These are phyloP conservation scores for Lysiphlebus fabarum DNA, from an alignment of 1,140 invertebrate genomes.

Conservation along the genomic window DNA sequence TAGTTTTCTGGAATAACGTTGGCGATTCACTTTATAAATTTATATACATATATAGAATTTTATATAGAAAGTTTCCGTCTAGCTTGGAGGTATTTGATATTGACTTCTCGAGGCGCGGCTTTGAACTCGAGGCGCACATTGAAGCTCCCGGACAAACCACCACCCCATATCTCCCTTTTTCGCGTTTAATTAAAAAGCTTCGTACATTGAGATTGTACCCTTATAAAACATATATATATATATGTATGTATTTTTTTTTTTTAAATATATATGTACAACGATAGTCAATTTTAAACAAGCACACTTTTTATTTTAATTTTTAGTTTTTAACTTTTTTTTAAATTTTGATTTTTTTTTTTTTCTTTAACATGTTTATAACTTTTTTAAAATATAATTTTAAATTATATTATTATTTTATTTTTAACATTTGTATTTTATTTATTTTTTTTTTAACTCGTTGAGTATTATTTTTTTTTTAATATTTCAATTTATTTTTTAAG, in stretches of 20 bases:
- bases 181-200: conserved; percentile 55
- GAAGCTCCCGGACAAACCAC: conserved; percentile 6
- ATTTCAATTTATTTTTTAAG: too few relatives aligned
- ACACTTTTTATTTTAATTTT: background rate
- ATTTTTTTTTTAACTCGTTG: too few relatives aligned
- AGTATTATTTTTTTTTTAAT: too few relatives aligned
- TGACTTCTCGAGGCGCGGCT: conserved; percentile 53
- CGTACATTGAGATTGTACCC: conserved; percentile 27
- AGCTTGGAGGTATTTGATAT: conserved; percentile 56
- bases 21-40: conserved; percentile 7
- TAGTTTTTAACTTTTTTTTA: background rate
- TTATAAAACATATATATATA: conserved; percentile 4
- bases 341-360: background rate
- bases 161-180: conserved; percentile 17
- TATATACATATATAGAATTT: background rate
- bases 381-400: too few relatives aligned
- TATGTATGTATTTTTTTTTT: too few relatives aligned
- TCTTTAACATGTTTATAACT: background rate
- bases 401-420: too few relatives aligned
- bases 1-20: conserved; percentile 21
- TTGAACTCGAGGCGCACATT: conserved; percentile 44
- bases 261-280: conserved; percentile 19
- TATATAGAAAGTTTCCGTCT: conserved; percentile 42
- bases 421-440: too few relatives aligned
- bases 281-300: conserved; percentile 18